These are phyloP conservation scores for Catotricha subobsoleta DNA, from an alignment of 2,888 invertebrate genomes.

Conservation along the genomic window DNA sequence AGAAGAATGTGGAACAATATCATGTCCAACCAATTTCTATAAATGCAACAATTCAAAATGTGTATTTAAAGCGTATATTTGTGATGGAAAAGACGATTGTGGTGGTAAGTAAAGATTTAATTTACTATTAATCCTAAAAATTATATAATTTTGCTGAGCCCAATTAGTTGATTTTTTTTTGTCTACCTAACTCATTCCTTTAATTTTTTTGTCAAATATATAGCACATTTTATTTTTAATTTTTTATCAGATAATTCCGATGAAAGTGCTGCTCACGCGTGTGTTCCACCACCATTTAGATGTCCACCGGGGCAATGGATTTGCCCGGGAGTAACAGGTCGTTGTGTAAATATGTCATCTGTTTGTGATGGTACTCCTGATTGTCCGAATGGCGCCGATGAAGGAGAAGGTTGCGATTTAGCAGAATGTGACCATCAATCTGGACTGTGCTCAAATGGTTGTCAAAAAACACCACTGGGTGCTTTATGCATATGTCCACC, in stretches of 20 bases:
- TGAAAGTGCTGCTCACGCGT: slow-evolving; percentile 66
- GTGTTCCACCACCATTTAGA: slow-evolving; percentile 56
- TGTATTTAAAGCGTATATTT: slow-evolving; percentile 83
- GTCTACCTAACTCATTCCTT: too few species aligned
- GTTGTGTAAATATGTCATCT: slow-evolving; percentile 69
- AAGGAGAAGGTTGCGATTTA: slow-evolving; percentile 78
- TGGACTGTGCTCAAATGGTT: slow-evolving; percentile 65
- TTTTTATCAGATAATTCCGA: slow-evolving; percentile 79
- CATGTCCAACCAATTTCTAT: slow-evolving; percentile 61
- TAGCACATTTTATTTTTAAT: too few species aligned
- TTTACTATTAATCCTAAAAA: too few species aligned
- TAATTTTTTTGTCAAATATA: too few species aligned
- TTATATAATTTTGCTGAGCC: too few species aligned
- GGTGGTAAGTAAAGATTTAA: too few species aligned
- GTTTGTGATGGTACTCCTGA: slow-evolving; percentile 78
- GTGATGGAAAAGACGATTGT: slow-evolving; percentile 87
- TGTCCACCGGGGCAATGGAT: slow-evolving; percentile 67
- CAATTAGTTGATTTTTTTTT: too few species aligned
- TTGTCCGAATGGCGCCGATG: slow-evolving; percentile 87
- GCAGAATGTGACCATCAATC: slow-evolving; percentile 57
- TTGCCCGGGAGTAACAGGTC: slow-evolving; percentile 63
- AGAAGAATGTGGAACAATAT: slow-evolving; percentile 56
- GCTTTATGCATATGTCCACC: slow-evolving; percentile 78
- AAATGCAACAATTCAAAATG: slow-evolving; percentile 73
- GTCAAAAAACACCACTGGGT: slow-evolving; percentile 73